phyloP scores from a whole-genome alignment of 1,140 invertebrate species.

The Bombus sylvicola region DNA sequence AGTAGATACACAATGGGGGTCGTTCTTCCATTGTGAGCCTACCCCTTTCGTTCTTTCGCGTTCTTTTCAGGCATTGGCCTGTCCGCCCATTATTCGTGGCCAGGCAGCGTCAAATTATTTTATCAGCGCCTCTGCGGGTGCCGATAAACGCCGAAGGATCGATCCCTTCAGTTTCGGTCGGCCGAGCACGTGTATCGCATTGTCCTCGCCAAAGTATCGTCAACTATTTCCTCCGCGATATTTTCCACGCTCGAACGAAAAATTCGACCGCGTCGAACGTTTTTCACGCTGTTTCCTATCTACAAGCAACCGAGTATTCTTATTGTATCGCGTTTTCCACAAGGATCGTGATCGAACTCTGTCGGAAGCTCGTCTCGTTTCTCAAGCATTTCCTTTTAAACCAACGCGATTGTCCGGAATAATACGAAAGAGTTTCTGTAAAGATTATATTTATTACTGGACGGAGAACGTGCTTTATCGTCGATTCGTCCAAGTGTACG shows the following conservation, averaged over 20 bases:
- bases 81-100: slow-evolving; percentile 63
- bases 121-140: slow-evolving; percentile 53
- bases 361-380: neutral
- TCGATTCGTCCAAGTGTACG: neutral
- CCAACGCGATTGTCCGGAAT: neutral
- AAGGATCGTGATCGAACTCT: neutral
- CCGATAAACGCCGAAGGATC: slow-evolving; percentile 54
- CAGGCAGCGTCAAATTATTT: slow-evolving; percentile 66
- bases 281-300: neutral
- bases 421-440: neutral
- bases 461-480: neutral
- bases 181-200: slow-evolving; percentile 16
- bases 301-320: neutral
- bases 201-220: neutral
- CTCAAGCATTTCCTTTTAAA: neutral
- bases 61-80: slow-evolving; percentile 28
- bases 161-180: slow-evolving; percentile 53
- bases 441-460: neutral
- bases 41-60: slow-evolving; percentile 49
- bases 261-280: neutral
- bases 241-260: neutral
- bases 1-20: slow-evolving; percentile 66
- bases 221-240: neutral
- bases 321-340: neutral
- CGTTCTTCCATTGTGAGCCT: slow-evolving; percentile 61